A percentile compares a stretch with the other conserved stretches of the same genome.
These are phyloP conservation scores for Perizoma affinitatum DNA, from an alignment of 2,888 invertebrate species.

Conservation along the genomic window DNA sequence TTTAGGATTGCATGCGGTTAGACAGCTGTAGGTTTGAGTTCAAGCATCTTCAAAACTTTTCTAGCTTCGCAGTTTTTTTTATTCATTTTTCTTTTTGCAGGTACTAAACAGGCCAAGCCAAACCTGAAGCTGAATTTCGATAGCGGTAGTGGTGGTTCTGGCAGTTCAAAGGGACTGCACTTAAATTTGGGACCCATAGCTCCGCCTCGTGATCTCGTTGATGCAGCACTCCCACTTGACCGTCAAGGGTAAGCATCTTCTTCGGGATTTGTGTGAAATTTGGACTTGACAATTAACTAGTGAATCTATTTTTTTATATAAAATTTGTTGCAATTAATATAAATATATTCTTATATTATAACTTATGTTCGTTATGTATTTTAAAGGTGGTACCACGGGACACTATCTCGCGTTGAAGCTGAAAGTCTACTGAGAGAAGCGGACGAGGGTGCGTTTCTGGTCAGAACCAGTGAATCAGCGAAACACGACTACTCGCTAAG, in stretches of 20 bases:
- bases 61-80: slow-evolving; percentile 15
- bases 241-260: slow-evolving; percentile 90
- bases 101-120: slow-evolving; percentile 83
- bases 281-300: too few relatives aligned
- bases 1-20: slow-evolving; percentile 59
- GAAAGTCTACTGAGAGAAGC: slow-evolving; percentile 93
- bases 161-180: slow-evolving; percentile 85
- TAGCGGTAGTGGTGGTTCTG: slow-evolving; percentile 75
- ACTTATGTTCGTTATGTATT: neutral
- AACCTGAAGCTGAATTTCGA: slow-evolving; percentile 91
- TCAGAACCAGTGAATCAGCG: slow-evolving; percentile 96
- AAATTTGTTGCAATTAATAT: too few relatives aligned
- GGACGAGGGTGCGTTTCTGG: slow-evolving; percentile 96
- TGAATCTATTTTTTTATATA: too few relatives aligned
- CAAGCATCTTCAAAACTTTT: slow-evolving; percentile 7
- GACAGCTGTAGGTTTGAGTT: slow-evolving; percentile 39
- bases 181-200: slow-evolving; percentile 88
- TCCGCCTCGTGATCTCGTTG: slow-evolving; percentile 90
- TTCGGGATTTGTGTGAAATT: neutral
- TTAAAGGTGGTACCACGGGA: slow-evolving; percentile 96
- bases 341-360: too few relatives aligned
- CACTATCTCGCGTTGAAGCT: slow-evolving; percentile 95
- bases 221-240: slow-evolving; percentile 91
- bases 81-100: slow-evolving; percentile 59
- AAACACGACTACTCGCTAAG: slow-evolving; percentile 97